These are phyloP conservation scores for Pyrgilauda ruficollis DNA, from an alignment of 2,113 vertebrate species.

Conservation along the genomic window DNA sequence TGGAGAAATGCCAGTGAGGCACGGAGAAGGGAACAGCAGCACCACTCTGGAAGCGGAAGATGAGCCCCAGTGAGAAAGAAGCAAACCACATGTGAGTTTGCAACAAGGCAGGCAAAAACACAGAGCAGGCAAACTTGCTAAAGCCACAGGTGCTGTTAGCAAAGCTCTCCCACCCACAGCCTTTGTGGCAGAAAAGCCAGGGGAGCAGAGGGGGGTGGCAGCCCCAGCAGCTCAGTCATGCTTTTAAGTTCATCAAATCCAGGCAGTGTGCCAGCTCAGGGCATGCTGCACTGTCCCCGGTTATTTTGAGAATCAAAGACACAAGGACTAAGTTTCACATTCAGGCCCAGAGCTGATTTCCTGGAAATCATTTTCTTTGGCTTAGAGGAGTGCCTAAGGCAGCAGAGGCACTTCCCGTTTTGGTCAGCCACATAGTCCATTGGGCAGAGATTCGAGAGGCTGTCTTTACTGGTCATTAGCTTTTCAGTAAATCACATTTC, in stretches of 20 bases:
- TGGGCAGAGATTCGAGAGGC: too few species aligned
- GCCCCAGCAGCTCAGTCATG: not conserved
- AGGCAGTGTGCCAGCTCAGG: not conserved
- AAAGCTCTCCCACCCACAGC: not conserved
- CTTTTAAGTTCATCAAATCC: not conserved
- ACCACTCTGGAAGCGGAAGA: accelerated
- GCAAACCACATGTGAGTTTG: not conserved
- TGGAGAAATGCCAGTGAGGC: not conserved
- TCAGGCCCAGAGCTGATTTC: not conserved
- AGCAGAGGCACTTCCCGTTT: accelerated
- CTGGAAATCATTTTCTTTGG: not conserved
- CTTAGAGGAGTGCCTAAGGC: accelerated
- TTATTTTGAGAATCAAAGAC: not conserved
- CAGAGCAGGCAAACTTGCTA: not conserved
- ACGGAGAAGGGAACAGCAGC: not conserved
- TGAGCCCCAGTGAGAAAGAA: not conserved
- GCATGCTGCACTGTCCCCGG: accelerated
- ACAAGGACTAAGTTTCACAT: not conserved
- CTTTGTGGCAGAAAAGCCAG: not conserved
- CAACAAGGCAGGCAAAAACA: accelerated
- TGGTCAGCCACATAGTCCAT: accelerated
- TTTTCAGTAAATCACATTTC: not conserved
- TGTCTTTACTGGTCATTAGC: accelerated
- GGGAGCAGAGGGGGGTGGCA: not conserved
- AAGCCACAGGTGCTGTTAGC: not conserved